Conservation (phyloP, 2,888 invertebrate genomes). For the Rhopalosiphum nymphaeae region DNA sequence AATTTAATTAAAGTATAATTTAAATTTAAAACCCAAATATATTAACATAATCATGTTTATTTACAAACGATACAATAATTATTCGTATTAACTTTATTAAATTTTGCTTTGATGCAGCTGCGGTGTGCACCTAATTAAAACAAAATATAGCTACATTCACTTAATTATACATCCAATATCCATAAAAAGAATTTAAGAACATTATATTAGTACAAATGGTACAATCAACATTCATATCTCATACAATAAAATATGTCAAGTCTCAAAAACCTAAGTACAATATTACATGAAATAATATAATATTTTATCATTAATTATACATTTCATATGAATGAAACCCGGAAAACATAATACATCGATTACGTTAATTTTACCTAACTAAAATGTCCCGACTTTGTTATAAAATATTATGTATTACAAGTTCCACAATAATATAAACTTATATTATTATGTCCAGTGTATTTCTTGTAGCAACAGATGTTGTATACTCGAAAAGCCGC, state of each 20-base stretch:
- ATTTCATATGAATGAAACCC: background rate
- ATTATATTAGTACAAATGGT: background rate
- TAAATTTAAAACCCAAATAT: background rate
- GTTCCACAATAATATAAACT: background rate
- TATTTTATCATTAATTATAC: background rate
- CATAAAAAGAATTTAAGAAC: background rate
- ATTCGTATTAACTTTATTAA: background rate
- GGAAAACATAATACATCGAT: background rate
- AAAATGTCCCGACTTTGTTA: background rate
- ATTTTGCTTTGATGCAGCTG: background rate
- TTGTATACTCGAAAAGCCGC: background rate
- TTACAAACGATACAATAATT: background rate
- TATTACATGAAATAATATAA: background rate
- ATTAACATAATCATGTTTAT: background rate
- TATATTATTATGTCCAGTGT: background rate
- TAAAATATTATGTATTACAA: background rate
- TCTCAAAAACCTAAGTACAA: background rate
- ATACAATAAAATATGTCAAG: background rate
- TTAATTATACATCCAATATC: background rate
- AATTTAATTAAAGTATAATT: background rate
- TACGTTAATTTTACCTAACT: background rate
- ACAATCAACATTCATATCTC: background rate
- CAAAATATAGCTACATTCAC: background rate
- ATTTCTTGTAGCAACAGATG: slow-evolving; percentile 5
- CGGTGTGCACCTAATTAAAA: background rate